Evolutionary conservation across 2,888 invertebrate genomes (phyloP).

Genomic region (Drosophila mulleri): DNA sequence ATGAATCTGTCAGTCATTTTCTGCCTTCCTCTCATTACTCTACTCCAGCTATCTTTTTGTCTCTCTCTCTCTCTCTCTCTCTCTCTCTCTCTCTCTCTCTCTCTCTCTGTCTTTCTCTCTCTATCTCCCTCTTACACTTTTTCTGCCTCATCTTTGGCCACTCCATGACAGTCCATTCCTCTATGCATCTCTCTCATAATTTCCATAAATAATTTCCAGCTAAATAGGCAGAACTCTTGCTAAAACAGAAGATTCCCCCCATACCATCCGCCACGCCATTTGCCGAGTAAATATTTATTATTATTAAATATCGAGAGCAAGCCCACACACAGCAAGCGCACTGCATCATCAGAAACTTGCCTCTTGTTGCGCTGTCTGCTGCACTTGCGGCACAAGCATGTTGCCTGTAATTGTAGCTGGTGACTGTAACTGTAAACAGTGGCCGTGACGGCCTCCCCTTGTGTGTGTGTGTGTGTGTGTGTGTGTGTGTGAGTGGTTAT

Average conservation of each 20-base stretch:
- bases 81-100: background rate
- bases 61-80: background rate
- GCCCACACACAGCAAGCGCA: no score
- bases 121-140: background rate
- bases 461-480: background rate
- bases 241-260: constrained; percentile 16
- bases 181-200: background rate
- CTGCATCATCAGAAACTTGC: background rate
- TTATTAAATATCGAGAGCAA: constrained; percentile 57
- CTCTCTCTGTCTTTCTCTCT: background rate
- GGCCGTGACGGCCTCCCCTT: constrained; percentile 9
- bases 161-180: no score
- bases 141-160: no score
- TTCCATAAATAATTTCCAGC: constrained; percentile 36
- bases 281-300: constrained; percentile 47
- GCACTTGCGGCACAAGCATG: constrained; percentile 47
- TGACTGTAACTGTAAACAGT: constrained; percentile 11
- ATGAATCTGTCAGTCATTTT: no score
- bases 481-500: constrained; percentile 6
- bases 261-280: background rate
- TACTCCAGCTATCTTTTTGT: no score
- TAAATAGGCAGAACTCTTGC: constrained; percentile 31
- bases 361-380: constrained; percentile 38
- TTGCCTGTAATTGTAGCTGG: constrained; percentile 46
- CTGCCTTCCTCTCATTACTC: background rate